phyloP scores from a whole-genome alignment of 2,888 invertebrate species.

The Apodemia hepburni region DNA sequence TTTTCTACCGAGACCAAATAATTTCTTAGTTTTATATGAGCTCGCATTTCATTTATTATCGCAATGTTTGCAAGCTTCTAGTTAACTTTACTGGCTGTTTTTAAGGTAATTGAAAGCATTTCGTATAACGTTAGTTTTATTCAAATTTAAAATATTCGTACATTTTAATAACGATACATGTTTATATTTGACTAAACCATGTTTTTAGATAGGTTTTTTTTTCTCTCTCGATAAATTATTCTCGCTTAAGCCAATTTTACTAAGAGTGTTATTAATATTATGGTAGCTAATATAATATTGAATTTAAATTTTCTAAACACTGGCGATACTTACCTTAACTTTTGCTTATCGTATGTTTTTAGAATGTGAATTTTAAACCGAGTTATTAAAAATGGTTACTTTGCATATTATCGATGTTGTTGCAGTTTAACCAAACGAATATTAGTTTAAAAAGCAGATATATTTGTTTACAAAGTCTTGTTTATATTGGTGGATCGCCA shows the following conservation, averaged over 20 bases:
- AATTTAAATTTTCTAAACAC: too few relatives aligned
- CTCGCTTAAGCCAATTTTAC: not conserved
- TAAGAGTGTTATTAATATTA: not conserved
- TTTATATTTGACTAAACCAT: too few relatives aligned
- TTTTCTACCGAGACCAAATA: not conserved
- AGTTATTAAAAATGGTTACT: not conserved
- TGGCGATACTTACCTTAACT: too few relatives aligned
- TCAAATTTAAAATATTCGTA: not conserved
- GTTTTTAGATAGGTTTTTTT: too few relatives aligned
- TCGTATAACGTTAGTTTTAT: not conserved
- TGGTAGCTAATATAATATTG: too few relatives aligned
- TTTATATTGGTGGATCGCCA: conserved; percentile 7
- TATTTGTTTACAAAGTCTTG: not conserved
- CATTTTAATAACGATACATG: not conserved
- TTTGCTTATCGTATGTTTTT: too few relatives aligned
- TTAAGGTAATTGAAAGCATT: not conserved
- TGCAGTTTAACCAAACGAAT: not conserved
- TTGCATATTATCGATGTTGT: not conserved
- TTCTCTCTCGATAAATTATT: not conserved
- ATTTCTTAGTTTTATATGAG: not conserved
- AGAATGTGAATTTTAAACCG: not conserved
- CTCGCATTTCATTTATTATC: not conserved
- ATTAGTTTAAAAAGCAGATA: not conserved
- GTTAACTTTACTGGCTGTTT: not conserved
- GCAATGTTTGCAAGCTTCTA: not conserved